Evolutionary conservation across 2,888 invertebrate species (phyloP), one percentile per base, ranked within the genome.

Genomic region (Melanostoma scalare): DNA sequence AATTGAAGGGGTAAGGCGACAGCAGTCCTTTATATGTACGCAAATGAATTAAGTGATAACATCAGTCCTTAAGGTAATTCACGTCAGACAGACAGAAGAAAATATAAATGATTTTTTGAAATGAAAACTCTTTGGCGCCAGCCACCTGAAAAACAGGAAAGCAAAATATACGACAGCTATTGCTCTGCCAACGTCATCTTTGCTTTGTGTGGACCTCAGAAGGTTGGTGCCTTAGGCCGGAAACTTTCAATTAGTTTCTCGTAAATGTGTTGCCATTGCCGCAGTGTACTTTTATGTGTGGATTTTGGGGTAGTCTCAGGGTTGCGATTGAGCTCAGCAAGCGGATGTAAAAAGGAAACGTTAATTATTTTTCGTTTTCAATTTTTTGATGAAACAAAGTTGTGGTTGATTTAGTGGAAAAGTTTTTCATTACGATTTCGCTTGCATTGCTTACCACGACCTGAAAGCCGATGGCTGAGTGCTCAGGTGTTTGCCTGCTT

Each of bases 331-430:
- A n/a, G 10, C 10, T 20, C 10, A 35, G 36, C 3, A 44, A 31
- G 35, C 72, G 40, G 40, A 76, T 58, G 56, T 9, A 1, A 63
- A 69, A 63, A 60, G 60, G 30, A 60, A 82, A 82, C 69, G 73
- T 61, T 76, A 72, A 56, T 67, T 48, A n/a, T 63, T 77, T 77
- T 56, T 61, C 38, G 38, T 52, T 38, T 42, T 33, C n/a, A 58
- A n/a, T 58, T 61, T 60, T 40, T 38, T 42, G 36, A 61, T 73
- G 52, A 58, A 73, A 58, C 60, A 58, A 68, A 48, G 38, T 56
- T 68, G 82, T 73, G 68, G 73, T 82, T 82, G 82, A 82, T 82
- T 82, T 82, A 82, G 82, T 78, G 69, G 50, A 78, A 82, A 82
- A 82, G 67, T 82, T 82, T 68, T 74, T 72, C 71, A 73, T 73